phyloP scores from a whole-genome alignment of 2,113 vertebrate species.

The Ifrita kowaldi region DNA sequence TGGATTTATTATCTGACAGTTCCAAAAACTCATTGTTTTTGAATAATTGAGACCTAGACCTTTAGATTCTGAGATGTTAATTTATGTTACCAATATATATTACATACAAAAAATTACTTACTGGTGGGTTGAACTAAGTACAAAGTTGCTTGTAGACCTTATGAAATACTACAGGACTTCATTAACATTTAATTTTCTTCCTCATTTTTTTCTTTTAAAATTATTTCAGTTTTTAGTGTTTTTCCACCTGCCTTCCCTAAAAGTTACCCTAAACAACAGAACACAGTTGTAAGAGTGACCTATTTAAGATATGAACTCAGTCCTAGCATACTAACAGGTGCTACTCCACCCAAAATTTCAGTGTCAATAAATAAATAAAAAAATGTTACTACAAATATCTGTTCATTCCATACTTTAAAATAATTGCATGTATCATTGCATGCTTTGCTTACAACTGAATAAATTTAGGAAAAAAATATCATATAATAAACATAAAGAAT shows the following conservation, averaged over 20 bases:
- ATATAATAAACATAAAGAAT: not conserved
- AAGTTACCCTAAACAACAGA: not conserved
- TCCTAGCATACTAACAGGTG: not conserved
- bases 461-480: not conserved
- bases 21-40: not conserved
- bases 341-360: not conserved
- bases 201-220: not conserved
- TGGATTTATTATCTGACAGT: not conserved
- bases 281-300: not conserved
- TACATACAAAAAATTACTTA: not conserved
- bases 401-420: not conserved
- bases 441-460: not conserved
- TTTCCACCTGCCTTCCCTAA: not conserved
- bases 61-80: not conserved
- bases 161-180: not conserved
- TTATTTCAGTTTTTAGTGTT: not conserved
- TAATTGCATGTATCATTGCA: not conserved
- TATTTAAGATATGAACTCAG: not conserved
- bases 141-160: not conserved
- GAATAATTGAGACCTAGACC: not conserved
- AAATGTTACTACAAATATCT: not conserved
- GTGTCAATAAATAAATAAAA: not conserved
- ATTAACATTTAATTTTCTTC: not conserved
- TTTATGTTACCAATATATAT: not conserved
- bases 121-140: not conserved